Evolutionary conservation across 2,888 invertebrate genomes (phyloP).

Genomic region (Eilema griseolum): DNA sequence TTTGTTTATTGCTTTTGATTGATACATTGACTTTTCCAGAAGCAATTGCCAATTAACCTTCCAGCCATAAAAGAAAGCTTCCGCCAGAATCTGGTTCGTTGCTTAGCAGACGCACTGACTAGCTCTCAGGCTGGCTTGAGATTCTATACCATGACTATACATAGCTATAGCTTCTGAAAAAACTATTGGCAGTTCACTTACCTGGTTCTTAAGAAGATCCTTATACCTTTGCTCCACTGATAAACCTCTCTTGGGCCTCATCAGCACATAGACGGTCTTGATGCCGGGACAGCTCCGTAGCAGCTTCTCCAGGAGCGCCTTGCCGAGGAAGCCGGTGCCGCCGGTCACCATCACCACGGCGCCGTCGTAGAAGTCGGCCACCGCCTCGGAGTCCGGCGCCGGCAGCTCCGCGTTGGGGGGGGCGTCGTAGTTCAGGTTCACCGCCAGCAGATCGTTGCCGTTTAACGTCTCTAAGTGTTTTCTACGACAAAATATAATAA

Average conservation of each 20-base stretch:
- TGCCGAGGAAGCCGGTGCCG: conserved; percentile 94
- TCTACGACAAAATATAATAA: conserved; percentile 42
- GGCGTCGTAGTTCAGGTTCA: conserved; percentile 64
- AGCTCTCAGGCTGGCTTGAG: too few species aligned
- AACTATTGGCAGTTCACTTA: conserved; percentile 49
- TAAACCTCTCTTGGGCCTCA: conserved; percentile 91
- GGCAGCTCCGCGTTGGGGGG: conserved; percentile 48
- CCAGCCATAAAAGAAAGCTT: too few species aligned
- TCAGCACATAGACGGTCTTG: conserved; percentile 92
- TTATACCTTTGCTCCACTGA: conserved; percentile 90
- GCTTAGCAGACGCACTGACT: too few species aligned
- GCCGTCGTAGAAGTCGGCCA: conserved; percentile 85
- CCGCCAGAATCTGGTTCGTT: too few species aligned
- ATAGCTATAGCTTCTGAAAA: neutral
- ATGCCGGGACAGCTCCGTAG: conserved; percentile 94
- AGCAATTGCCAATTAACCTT: too few species aligned
- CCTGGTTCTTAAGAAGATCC: conserved; percentile 91
- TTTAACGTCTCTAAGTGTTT: conserved; percentile 71
- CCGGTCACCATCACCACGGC: conserved; percentile 87
- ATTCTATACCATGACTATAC: too few species aligned
- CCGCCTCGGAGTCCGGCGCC: conserved; percentile 63
- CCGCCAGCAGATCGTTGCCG: conserved; percentile 70
- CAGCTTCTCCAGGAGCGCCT: conserved; percentile 96
- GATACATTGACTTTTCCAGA: too few species aligned
- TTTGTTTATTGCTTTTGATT: too few species aligned